These are phyloP conservation scores for Helicoverpa assulta DNA, from an alignment of 2,888 invertebrate species.

Conservation along the genomic window DNA sequence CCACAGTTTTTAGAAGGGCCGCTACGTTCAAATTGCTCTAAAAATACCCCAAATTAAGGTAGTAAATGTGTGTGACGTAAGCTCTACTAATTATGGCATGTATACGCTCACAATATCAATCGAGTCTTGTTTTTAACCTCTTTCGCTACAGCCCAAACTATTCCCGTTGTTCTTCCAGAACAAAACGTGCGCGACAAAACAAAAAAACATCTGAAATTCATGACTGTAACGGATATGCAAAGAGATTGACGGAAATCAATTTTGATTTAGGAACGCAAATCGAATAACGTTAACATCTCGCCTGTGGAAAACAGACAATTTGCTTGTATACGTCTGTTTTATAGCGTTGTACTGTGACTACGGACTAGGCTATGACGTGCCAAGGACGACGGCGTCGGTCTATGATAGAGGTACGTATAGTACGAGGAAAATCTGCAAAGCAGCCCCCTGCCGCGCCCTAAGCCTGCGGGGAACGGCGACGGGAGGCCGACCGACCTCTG, in stretches of 20 bases:
- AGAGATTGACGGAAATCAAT: slow-evolving; percentile 56
- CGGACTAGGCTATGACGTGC: slow-evolving; percentile 19
- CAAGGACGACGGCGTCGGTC: slow-evolving; percentile 41
- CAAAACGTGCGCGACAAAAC: slow-evolving; percentile 14
- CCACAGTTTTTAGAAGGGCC: slow-evolving; percentile 58
- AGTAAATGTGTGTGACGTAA: not conserved
- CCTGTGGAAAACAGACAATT: slow-evolving; percentile 24
- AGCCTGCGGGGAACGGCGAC: slow-evolving; percentile 76
- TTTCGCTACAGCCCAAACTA: slow-evolving; percentile 9
- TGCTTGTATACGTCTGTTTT: slow-evolving; percentile 12
- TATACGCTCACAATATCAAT: slow-evolving; percentile 20
- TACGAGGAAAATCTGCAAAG: slow-evolving; percentile 69
- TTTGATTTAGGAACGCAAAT: slow-evolving; percentile 55
- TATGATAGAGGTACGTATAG: slow-evolving; percentile 47
- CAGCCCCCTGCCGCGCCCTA: slow-evolving; percentile 75
- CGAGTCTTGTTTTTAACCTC: slow-evolving; percentile 1
- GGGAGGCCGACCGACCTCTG: slow-evolving; percentile 78
- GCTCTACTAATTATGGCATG: not conserved
- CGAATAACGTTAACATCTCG: slow-evolving; percentile 56
- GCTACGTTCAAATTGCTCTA: slow-evolving; percentile 1
- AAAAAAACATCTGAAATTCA: slow-evolving; percentile 62
- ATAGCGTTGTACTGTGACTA: slow-evolving; percentile 14
- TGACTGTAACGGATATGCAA: slow-evolving; percentile 63
- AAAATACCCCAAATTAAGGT: not conserved
- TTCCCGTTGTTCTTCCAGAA: slow-evolving; percentile 5